Conservation (phyloP, 2,797 vertebrate species). For the Tadarida brasiliensis region DNA sequence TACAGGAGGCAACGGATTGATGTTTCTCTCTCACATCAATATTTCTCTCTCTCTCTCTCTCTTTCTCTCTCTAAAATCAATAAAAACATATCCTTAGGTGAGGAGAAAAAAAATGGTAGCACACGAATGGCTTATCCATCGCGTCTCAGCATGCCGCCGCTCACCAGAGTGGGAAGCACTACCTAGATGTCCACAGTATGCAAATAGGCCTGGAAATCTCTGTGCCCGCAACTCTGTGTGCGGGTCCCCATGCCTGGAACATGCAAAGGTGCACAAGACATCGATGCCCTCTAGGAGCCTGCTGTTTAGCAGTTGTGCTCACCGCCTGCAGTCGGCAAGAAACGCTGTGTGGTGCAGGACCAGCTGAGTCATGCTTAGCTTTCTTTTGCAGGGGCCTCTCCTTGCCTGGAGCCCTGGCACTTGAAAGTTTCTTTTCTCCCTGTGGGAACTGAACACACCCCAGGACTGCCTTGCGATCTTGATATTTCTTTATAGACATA, state of each 20-base stretch:
- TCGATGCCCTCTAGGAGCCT: background rate
- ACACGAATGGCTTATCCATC: background rate
- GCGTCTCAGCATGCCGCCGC: background rate
- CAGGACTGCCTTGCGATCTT: background rate
- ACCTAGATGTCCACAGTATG: background rate
- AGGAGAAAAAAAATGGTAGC: background rate
- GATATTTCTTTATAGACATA: slow-evolving; percentile 57
- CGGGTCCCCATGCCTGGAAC: background rate
- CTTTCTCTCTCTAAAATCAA: background rate
- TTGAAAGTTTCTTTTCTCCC: slow-evolving; percentile 45
- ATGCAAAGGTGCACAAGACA: background rate
- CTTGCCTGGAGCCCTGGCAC: background rate
- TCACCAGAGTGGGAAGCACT: background rate
- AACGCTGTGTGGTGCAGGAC: background rate
- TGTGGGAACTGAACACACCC: background rate
- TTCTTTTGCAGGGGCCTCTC: background rate
- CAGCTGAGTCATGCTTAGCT: background rate
- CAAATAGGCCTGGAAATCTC: background rate
- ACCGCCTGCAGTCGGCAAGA: background rate
- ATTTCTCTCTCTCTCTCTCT: background rate
- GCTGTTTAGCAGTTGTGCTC: background rate
- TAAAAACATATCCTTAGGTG: background rate
- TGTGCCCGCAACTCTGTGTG: background rate
- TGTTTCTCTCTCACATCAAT: background rate
- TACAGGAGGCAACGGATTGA: background rate